These are phyloP conservation scores for Coracopsis vasa DNA, from an alignment of 2,113 vertebrate genomes.

Conservation along the genomic window DNA sequence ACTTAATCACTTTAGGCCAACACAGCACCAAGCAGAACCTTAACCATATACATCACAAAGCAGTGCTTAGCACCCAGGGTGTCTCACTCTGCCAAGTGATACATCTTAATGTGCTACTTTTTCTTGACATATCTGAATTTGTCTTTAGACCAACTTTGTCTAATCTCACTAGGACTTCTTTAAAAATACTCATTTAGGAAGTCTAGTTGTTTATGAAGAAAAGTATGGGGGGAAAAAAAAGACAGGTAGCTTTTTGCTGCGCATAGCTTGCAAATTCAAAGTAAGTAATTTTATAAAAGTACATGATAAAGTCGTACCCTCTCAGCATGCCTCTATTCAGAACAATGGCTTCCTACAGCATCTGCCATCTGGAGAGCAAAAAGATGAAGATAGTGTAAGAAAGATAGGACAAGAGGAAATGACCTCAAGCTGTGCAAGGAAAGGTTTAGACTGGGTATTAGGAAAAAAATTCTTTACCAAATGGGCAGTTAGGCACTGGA, in stretches of 20 bases:
- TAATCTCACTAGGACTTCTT: not conserved
- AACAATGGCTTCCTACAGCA: not conserved
- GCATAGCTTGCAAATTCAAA: not conserved
- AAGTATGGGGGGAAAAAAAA: not conserved
- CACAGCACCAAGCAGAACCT: not conserved
- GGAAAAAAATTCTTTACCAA: not conserved
- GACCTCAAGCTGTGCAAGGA: not conserved
- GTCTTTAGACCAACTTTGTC: not conserved
- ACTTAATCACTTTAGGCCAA: not conserved
- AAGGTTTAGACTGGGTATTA: not conserved
- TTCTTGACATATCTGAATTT: not conserved
- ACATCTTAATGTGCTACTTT: not conserved
- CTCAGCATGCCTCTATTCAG: not conserved
- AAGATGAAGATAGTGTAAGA: not conserved
- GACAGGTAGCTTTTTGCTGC: not conserved
- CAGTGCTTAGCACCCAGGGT: not conserved
- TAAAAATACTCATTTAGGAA: not conserved
- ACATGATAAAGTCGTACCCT: not conserved
- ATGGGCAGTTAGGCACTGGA: not conserved
- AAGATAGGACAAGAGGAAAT: not conserved
- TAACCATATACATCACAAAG: not conserved
- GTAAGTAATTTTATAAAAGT: not conserved
- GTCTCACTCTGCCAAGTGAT: not conserved
- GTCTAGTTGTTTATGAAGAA: not conserved
- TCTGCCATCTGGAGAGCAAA: not conserved